phyloP scores from a whole-genome alignment of 2,797 vertebrate species.

The Phoeniculus purpureus region DNA sequence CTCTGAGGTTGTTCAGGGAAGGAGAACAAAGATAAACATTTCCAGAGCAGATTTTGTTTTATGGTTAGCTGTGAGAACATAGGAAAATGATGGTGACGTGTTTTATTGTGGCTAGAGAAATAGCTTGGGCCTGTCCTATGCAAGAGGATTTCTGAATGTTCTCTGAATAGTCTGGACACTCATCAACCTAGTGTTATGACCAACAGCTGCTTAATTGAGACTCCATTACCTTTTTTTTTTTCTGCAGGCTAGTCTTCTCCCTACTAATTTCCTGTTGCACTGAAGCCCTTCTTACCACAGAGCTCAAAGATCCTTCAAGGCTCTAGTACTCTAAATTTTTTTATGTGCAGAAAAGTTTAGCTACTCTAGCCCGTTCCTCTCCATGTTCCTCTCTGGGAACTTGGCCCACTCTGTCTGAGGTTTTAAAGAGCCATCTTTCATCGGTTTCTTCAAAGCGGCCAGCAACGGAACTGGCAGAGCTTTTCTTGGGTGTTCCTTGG shows the following conservation, averaged over 20 bases:
- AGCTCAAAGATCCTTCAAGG: neutral
- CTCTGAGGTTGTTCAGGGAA: neutral
- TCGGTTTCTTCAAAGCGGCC: neutral
- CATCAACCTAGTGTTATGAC: constrained; percentile 9
- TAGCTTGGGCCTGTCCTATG: constrained; percentile 19
- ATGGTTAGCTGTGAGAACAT: neutral
- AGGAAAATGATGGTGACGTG: neutral
- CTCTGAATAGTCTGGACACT: constrained; percentile 6
- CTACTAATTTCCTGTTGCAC: constrained; percentile 21
- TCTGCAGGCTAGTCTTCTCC: neutral
- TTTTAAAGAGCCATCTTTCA: neutral
- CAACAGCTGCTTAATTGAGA: neutral
- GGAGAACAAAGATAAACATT: neutral
- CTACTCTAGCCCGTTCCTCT: neutral
- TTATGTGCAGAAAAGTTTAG: neutral
- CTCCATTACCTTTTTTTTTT: constrained; percentile 8
- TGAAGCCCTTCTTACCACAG: neutral
- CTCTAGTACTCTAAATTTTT: neutral
- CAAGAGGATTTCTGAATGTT: constrained; percentile 41
- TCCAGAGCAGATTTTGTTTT: neutral
- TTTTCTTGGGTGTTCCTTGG: constrained; percentile 7
- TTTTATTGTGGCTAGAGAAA: neutral
- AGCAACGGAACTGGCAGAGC: neutral
- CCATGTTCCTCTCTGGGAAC: neutral
- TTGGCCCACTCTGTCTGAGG: neutral